Base-by-base conservation (phyloP, 2,797 vertebrate genomes). In the Aselliscus stoliczkanus region DNA sequence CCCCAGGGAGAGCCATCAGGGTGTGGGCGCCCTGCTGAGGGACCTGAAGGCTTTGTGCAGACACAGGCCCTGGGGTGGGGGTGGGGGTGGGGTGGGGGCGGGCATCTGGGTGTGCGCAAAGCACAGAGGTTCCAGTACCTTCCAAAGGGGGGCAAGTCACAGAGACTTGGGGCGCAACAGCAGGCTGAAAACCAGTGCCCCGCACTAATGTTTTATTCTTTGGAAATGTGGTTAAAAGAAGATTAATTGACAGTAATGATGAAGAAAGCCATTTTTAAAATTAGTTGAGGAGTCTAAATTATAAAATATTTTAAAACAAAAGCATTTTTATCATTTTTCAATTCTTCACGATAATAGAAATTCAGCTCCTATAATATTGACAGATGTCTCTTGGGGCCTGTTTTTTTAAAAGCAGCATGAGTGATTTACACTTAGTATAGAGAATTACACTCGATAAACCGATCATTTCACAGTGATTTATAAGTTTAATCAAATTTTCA, bases 201-300 rank as follows among this genome's bases (percentile, higher is more conserved):
- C 7, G 21, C 1, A 25, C 17, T 39, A 44, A 60, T 9, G 39
- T 52, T 62, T 65, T 11, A 47, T 21, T 76, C 93, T 77, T 69
- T 50, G 39, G 39, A 75, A 93, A 95, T 25, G 9, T 13, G 64
- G 34, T 39, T 54, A 58, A 76, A 62, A 81, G 85, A 62, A 81
- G 85, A 75, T n/a, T 27, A 67, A 77, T 79, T 54, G 23, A 90
- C 31, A 75, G 2, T 14, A 50, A 34, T 6, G n/a, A 67, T 0
- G 10, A 91, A 23, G 21, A 96, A 84, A 93, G 60, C 14, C 65
- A 58, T 72, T 90, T 93, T 54, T 15, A 69, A 14, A 60, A 52
- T 65, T 60, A 34, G 34, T 34, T 18, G 31, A 37, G 88, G 65
- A 77, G 20, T 67, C 27, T 56, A 15, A 67, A 87, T 93, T 58